Evolutionary conservation across 1,140 invertebrate genomes (phyloP).

Genomic region (Colletes gigas): DNA sequence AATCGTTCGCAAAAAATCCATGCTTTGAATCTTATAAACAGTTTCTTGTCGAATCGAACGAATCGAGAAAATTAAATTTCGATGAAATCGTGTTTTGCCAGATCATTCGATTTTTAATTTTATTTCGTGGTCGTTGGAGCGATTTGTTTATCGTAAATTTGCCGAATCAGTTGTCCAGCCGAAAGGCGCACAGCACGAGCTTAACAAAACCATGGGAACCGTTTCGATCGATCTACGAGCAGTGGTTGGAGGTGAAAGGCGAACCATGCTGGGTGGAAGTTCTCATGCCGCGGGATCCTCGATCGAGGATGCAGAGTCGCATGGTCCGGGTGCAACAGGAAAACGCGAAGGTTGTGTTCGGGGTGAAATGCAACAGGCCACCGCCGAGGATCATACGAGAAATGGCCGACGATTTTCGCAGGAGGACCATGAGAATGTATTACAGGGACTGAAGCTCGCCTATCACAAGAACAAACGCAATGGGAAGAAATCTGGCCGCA

Average conservation of each 20-base stretch:
- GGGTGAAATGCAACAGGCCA: slow-evolving; percentile 52
- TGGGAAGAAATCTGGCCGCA: slow-evolving; percentile 32
- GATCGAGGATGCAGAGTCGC: slow-evolving; percentile 6
- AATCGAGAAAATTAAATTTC: too few relatives aligned
- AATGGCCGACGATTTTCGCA: slow-evolving; percentile 26
- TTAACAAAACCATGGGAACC: slow-evolving; percentile 39
- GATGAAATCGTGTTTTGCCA: too few relatives aligned
- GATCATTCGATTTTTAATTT: too few relatives aligned
- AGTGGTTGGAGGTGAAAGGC: slow-evolving; percentile 30
- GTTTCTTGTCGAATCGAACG: too few relatives aligned
- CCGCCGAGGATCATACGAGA: slow-evolving; percentile 38
- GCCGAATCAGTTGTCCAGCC: not conserved
- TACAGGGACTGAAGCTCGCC: slow-evolving; percentile 28
- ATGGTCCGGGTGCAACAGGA: slow-evolving; percentile 7
- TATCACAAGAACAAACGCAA: slow-evolving; percentile 36
- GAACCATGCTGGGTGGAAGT: slow-evolving; percentile 50
- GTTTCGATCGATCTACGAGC: slow-evolving; percentile 50
- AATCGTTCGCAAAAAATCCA: too few relatives aligned
- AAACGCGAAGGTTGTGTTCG: slow-evolving; percentile 28
- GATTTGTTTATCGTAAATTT: too few relatives aligned
- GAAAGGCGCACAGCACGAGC: not conserved
- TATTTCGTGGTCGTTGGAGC: too few relatives aligned
- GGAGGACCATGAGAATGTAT: not conserved
- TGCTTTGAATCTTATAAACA: too few relatives aligned
- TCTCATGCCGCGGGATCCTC: slow-evolving; percentile 42